Percentiles rank a stretch among this genome's conserved stretches.
These are phyloP conservation scores for Zeugodacus cucurbitae DNA, from an alignment of 1,140 invertebrate genomes.

Conservation along the genomic window DNA sequence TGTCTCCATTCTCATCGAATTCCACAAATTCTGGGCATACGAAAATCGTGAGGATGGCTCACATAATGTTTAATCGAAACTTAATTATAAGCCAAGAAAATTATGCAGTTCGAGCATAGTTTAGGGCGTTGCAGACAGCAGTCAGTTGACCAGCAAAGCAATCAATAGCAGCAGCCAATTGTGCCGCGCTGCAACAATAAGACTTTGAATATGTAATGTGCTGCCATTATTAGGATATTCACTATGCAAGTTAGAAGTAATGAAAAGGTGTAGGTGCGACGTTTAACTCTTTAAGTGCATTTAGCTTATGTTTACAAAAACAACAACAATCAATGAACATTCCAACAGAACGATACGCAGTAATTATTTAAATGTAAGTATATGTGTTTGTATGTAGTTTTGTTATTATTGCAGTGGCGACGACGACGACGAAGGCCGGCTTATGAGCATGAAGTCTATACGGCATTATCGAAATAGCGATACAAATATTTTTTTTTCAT, in stretches of 20 bases:
- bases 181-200: not conserved
- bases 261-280: not conserved
- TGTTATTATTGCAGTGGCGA: not conserved
- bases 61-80: constrained; percentile 50
- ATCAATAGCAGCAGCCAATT: not conserved
- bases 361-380: not conserved
- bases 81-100: not conserved
- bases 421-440: not conserved
- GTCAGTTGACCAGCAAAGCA: not conserved
- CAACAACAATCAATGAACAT: not conserved
- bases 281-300: not conserved
- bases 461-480: not conserved
- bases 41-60: constrained; percentile 85
- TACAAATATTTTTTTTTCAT: not conserved
- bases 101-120: not conserved
- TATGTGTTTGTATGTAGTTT: not conserved
- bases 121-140: not conserved
- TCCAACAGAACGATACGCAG: not conserved
- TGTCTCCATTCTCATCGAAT: constrained; percentile 93
- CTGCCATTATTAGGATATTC: not conserved
- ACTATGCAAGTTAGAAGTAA: not conserved
- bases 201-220: not conserved
- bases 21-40: constrained; percentile 96
- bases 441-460: not conserved
- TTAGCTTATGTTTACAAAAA: not conserved